Percentiles rank a stretch among this genome's conserved stretches.
These are phyloP conservation scores for Danaus chrysippus DNA, from an alignment of 2,888 invertebrate genomes.

Conservation along the genomic window DNA sequence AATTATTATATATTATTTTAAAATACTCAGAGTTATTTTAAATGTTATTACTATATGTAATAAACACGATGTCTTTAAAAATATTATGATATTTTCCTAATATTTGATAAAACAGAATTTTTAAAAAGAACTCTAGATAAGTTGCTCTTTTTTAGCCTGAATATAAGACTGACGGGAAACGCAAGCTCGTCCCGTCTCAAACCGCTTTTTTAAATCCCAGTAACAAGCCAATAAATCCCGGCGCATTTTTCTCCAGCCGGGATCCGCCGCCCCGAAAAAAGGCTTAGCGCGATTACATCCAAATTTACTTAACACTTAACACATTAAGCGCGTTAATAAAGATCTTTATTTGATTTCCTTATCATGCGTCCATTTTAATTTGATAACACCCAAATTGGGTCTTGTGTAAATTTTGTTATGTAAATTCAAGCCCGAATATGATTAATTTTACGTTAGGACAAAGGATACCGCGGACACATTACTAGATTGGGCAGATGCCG, in stretches of 20 bases:
- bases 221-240: conserved; percentile 79
- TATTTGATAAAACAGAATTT: conserved; percentile 52
- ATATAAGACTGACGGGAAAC: conserved; percentile 50
- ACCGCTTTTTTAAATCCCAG: conserved; percentile 72
- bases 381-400: conserved; percentile 62
- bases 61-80: too few species aligned
- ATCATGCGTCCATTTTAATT: conserved; percentile 67
- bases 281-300: conserved; percentile 75
- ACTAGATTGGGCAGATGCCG: conserved; percentile 44
- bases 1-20: too few species aligned
- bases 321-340: conserved; percentile 72
- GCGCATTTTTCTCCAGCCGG: conserved; percentile 66
- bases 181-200: conserved; percentile 64
- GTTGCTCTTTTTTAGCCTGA: conserved; percentile 55
- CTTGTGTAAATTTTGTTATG: conserved; percentile 62
- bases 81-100: not conserved
- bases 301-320: conserved; percentile 79
- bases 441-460: conserved; percentile 54
- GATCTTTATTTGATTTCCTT: conserved; percentile 68
- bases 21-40: too few species aligned
- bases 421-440: conserved; percentile 61
- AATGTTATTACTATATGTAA: too few species aligned
- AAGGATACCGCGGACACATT: conserved; percentile 44
- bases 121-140: conserved; percentile 62
- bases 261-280: conserved; percentile 55